Base-by-base conservation (phyloP, 2,113 vertebrate species). In the Lepisosteus oculatus region DNA sequence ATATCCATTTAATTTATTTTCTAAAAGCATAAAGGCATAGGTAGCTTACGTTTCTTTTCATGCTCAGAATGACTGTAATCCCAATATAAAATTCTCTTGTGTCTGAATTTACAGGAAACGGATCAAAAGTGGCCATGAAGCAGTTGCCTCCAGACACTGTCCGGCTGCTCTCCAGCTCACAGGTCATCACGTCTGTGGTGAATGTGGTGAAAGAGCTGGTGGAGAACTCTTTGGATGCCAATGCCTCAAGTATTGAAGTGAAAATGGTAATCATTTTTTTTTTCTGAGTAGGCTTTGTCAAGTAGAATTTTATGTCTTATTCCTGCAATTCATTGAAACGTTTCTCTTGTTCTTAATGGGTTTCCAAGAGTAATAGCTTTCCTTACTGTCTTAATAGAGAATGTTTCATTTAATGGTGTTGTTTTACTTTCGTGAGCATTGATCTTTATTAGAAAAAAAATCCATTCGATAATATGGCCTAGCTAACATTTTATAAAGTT, bases 171-270 rank as follows among this genome's bases (percentile, higher is more conserved):
- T 97, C 96, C 55, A 96, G 97, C 86, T 93, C 95, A 66, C 97
- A 99, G 78, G 93, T 94, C 72, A 94, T 99, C 79, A 94, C 94
- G 0, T 97, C 95, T 15, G 90, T 97, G 76, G 78, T 93, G 66
- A 99, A 90, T 0, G 97, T 99, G 11, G 93, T 99, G 4, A 99
- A 99, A 85, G 97, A 99, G 64, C 85, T 99, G 69, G 55, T 95
- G 70, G 97, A 99, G 79, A 99, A 99, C 72, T 91, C 97, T 3
- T 83, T 99, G 83, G 97, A 99, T 83, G 97, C 96, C 2, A 83
- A 80, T 67, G 92, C 97, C 65, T 88, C 93, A 47, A 95, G 84
- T 76, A 79, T 98, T 55, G 95, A 98, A 61, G 78, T 99, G 63
- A 99, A 95, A 85, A 80, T 99, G 88, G 97, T 99, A 88, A 77